A percentile compares a stretch with the other conserved stretches of the same genome.
These are phyloP conservation scores for Meiosimyza decipiens DNA, from an alignment of 2,888 invertebrate species.

Conservation along the genomic window DNA sequence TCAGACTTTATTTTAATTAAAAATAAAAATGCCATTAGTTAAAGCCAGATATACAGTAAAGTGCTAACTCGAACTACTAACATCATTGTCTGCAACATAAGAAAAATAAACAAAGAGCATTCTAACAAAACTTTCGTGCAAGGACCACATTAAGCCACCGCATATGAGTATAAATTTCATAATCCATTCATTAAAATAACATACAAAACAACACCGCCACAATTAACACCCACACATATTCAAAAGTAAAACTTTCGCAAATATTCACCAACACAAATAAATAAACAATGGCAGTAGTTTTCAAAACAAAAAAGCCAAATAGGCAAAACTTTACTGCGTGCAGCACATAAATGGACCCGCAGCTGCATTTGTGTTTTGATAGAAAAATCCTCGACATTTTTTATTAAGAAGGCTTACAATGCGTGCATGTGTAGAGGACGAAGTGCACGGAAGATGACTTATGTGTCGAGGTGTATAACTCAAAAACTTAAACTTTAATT, in stretches of 20 bases:
- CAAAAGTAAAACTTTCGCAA: constrained; percentile 29
- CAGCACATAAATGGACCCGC: no score
- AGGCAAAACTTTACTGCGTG: constrained; percentile 27
- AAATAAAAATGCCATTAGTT: no score
- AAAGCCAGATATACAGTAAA: no score
- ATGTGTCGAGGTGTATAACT: constrained; percentile 14
- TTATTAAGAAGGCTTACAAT: no score
- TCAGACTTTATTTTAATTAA: no score
- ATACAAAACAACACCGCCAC: constrained; percentile 32
- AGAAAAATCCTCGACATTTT: no score
- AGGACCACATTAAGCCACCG: constrained; percentile 25
- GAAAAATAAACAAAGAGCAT: no score
- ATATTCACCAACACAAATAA: constrained; percentile 18
- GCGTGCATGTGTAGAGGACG: not conserved
- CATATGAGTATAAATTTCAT: constrained; percentile 34
- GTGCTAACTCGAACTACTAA: no score
- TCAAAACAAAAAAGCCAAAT: constrained; percentile 19
- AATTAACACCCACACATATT: constrained; percentile 23
- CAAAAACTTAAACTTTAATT: constrained; percentile 31
- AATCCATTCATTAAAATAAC: constrained; percentile 43
- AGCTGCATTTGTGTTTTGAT: no score
- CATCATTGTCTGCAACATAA: no score
- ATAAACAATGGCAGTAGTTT: constrained; percentile 28
- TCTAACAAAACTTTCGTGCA: constrained; percentile 11
- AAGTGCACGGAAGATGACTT: not conserved